A percentile compares a stretch with the other conserved stretches of the same genome.
These are phyloP conservation scores for Trissolcus japonicus DNA, from an alignment of 2,888 invertebrate species.

Conservation along the genomic window DNA sequence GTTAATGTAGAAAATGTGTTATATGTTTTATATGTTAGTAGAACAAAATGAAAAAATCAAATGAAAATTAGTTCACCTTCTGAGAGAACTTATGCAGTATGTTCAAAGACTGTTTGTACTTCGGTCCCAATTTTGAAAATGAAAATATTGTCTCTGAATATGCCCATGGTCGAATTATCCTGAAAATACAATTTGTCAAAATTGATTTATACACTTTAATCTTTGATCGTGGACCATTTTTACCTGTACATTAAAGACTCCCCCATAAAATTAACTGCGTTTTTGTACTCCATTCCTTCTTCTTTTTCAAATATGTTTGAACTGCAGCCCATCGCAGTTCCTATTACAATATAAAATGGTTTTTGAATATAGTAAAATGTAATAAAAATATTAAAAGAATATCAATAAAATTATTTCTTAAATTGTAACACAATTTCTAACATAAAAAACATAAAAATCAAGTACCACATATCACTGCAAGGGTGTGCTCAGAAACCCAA, in stretches of 20 bases:
- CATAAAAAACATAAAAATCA: too few relatives aligned
- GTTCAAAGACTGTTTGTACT: conserved; percentile 15
- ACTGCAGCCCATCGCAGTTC: conserved; percentile 46
- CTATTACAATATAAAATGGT: not conserved
- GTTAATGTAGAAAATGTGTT: too few relatives aligned
- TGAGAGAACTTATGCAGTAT: conserved; percentile 22
- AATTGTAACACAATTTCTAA: too few relatives aligned
- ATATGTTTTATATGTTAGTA: too few relatives aligned
- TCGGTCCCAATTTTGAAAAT: conserved; percentile 42
- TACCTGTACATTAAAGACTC: conserved; percentile 19
- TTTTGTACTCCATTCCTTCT: conserved; percentile 34
- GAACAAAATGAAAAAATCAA: too few relatives aligned
- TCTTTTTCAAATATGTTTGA: conserved; percentile 35
- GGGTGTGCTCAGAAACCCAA: conserved; percentile 29
- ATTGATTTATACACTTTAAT: conserved; percentile 12
- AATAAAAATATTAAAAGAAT: too few relatives aligned
- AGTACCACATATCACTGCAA: conserved; percentile 39
- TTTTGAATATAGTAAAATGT: too few relatives aligned
- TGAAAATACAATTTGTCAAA: not conserved
- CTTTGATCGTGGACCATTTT: not conserved
- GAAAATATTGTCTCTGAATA: conserved; percentile 67
- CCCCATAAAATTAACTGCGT: conserved; percentile 34
- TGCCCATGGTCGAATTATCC: conserved; percentile 28
- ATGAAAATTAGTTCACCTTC: conserved; percentile 6
- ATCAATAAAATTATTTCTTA: too few relatives aligned